Evolutionary conservation across 2,888 invertebrate genomes (phyloP), one percentile per base, ranked within the genome.

Genomic region (Prosopocoilus inquinatus): DNA sequence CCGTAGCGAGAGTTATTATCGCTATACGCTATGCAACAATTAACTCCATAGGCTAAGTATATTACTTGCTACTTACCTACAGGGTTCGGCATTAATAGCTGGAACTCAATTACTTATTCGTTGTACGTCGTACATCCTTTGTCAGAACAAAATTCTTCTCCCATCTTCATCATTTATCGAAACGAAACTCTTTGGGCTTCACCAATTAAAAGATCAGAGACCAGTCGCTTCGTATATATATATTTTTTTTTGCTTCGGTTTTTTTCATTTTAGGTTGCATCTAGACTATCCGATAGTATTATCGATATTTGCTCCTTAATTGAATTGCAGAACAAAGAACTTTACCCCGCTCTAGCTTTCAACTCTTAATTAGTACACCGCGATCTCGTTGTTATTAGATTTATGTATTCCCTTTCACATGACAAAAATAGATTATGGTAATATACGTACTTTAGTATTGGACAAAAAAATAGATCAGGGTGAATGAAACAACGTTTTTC

Each of bases 41-140:
- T 77, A 77, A 71, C 71, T 70, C 63, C 64, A 68, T 70, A 71
- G 72, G 71, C 76, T 77, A 76, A 76, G 74, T 75, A 75, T 76
- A 76, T 76, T 77, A 76, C 75, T 73, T 70, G 70, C 73, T 75
- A 75, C 75, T 76, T 75, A 75, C 73, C 71, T 74, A 69, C 65
- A 64, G 69, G 73, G 64, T 60, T 67, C 72, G 60, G 67, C 66
- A 74, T 74, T 75, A 75, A 72, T 73, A 73, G 73, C 67, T 68
- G 70, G 70, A 77, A 76, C 75, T 76, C 74, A 76, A 76, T 77
- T 74, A 69, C 58, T 64, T 62, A 60, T 63, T 58, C 58, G 56
- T 59, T 62, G 58, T 50, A 56, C 50, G 60, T 61, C 50, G 60
- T 61, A 59, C 61, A 57, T 50, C 58, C 54, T 58, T 54, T 50